Conservation (phyloP, 1,140 invertebrate genomes). For the Laupala kohalensis region DNA sequence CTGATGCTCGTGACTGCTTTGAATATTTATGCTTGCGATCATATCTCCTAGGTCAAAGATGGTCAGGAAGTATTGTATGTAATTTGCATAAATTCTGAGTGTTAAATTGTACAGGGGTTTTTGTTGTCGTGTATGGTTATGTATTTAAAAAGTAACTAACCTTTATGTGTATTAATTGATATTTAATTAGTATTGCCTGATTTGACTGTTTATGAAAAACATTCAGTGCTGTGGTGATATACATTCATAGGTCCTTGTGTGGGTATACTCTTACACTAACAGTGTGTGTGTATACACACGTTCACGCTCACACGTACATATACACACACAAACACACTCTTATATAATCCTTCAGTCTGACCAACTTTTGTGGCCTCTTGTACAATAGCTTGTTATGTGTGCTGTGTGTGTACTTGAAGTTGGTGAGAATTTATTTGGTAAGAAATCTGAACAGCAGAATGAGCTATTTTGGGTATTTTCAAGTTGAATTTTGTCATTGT, state of each 20-base stretch:
- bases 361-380: slow-evolving; percentile 15
- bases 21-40: slow-evolving; percentile 5
- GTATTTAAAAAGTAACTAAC: slow-evolving; percentile 13
- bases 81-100: slow-evolving; percentile 7
- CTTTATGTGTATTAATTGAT: slow-evolving; percentile 13
- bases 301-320: background rate
- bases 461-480: slow-evolving; percentile 4
- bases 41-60: background rate
- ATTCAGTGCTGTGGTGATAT: slow-evolving; percentile 6
- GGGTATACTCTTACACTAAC: no score
- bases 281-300: background rate
- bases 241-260: no score
- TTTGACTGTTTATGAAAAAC: slow-evolving; percentile 12
- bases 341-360: slow-evolving; percentile 10
- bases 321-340: background rate
- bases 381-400: slow-evolving; percentile 15
- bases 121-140: slow-evolving; percentile 13
- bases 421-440: slow-evolving; percentile 10
- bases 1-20: slow-evolving; percentile 2
- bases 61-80: slow-evolving; percentile 2
- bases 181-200: slow-evolving; percentile 11
- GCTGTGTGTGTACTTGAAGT: slow-evolving; percentile 11
- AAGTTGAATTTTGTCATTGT: background rate
- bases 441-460: slow-evolving; percentile 2
- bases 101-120: slow-evolving; percentile 9